Conservation (phyloP, 2,113 vertebrate genomes). For the Poeciliopsis retropinna region DNA sequence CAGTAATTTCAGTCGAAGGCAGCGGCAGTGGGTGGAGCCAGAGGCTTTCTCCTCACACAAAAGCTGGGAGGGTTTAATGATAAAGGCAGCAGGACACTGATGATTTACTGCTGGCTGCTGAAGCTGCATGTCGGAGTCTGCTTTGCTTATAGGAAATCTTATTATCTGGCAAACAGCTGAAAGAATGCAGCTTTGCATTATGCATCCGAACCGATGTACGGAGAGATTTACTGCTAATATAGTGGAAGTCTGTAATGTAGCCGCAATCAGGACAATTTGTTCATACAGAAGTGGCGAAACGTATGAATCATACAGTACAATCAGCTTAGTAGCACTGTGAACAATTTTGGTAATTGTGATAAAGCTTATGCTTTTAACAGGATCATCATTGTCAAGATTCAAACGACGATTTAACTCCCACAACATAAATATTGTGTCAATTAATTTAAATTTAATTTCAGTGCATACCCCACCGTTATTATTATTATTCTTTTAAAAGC, state of each 20-base stretch:
- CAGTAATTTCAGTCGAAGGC: slow-evolving; percentile 58
- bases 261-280: slow-evolving; percentile 31
- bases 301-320: background rate
- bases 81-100: slow-evolving; percentile 15
- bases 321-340: slow-evolving; percentile 23
- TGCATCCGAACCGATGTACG: background rate
- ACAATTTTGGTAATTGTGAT: background rate
- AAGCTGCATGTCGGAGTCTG: slow-evolving; percentile 50
- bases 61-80: slow-evolving; percentile 24
- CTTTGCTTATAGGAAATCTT: slow-evolving; percentile 27
- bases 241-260: slow-evolving; percentile 14
- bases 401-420: background rate
- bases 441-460: no score
- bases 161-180: slow-evolving; percentile 13
- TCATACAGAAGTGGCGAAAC: background rate
- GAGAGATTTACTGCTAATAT: slow-evolving; percentile 1
- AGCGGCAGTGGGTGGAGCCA: slow-evolving; percentile 18
- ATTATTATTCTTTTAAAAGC: background rate
- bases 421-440: background rate
- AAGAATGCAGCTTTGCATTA: slow-evolving; percentile 1
- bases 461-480: background rate
- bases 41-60: slow-evolving; percentile 24
- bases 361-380: background rate
- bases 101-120: slow-evolving; percentile 8
- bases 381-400: background rate